Base-by-base conservation (phyloP, 2,888 invertebrate genomes). In the Napeogenes inachia region DNA sequence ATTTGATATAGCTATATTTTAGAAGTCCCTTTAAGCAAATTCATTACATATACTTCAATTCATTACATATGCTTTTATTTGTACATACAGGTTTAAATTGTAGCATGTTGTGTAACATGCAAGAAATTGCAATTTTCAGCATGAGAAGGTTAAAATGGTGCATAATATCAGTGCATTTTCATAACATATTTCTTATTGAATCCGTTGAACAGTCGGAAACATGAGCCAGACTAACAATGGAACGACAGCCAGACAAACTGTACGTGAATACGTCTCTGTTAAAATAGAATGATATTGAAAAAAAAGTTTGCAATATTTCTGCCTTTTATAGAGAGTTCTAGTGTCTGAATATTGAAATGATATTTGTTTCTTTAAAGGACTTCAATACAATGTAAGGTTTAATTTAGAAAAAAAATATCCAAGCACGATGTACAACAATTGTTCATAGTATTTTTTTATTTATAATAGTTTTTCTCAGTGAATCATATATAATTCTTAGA, bases 121-220 rank as follows among this genome's bases (percentile, higher is more conserved):
- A n/a, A 55, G 35, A 55, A 13, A 35, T 38, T 55, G 21, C 10
- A 35, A 55, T 55, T 55, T 32, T 13, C 8, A 54, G 13, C 13
- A 55, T 12, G n/a, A 38, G 33, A 38, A 35, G 12, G n/a, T n/a
- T 33, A 38, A 38, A 38, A 50, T 50, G 21, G 21, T 50, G 56
- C 57, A 47, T 45, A 57, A 60, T 54, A 32, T 59, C 56, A 63
- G 54, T 57, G 56, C 56, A 57, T 42, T 33, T 45, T 60, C 57
- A 64, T 55, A 58, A 42, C 54, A 60, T 60, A 58, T 60, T 64
- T 53, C 64, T 64, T 64, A 61, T 50, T 61, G 61, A 59, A 64
- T 59, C 61, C 46, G 61, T 42, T 32, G 50, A 61, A 61, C 58
- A 56, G 46, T 54, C 46, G 57, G 50, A 55, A 45, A 60, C 60